Conservation (phyloP, 2,797 vertebrate genomes). For the Florisuga fusca region DNA sequence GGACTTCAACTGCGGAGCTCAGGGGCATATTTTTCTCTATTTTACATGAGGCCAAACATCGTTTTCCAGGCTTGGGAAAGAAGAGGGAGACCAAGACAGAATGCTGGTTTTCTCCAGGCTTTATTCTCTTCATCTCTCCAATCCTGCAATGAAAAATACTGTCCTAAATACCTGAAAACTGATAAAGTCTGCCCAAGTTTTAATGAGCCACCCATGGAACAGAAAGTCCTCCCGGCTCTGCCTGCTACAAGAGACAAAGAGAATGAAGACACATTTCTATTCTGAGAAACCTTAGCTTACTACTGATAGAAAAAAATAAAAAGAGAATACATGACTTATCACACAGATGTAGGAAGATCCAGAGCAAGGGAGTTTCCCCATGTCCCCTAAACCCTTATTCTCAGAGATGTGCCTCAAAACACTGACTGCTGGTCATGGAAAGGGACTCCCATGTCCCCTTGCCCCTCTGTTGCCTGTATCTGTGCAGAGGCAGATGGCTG, state of each 20-base stretch:
- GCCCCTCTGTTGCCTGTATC: accelerated
- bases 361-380: too few relatives aligned
- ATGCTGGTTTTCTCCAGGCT: neutral
- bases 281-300: neutral
- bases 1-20: neutral
- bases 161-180: neutral
- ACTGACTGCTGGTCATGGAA: neutral
- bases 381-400: neutral
- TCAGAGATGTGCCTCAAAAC: neutral
- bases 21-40: neutral
- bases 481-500: neutral
- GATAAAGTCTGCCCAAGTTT: neutral
- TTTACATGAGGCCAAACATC: neutral
- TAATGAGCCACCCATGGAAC: neutral
- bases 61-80: neutral
- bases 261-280: neutral
- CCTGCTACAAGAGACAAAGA: neutral
- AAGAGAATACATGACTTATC: neutral
- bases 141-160: neutral
- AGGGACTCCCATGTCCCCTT: neutral
- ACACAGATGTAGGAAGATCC: neutral
- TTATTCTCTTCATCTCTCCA: neutral
- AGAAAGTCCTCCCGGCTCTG: neutral
- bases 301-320: neutral
- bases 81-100: neutral